phyloP scores from a whole-genome alignment of 2,113 vertebrate species.

The Epinephelus lanceolatus region DNA sequence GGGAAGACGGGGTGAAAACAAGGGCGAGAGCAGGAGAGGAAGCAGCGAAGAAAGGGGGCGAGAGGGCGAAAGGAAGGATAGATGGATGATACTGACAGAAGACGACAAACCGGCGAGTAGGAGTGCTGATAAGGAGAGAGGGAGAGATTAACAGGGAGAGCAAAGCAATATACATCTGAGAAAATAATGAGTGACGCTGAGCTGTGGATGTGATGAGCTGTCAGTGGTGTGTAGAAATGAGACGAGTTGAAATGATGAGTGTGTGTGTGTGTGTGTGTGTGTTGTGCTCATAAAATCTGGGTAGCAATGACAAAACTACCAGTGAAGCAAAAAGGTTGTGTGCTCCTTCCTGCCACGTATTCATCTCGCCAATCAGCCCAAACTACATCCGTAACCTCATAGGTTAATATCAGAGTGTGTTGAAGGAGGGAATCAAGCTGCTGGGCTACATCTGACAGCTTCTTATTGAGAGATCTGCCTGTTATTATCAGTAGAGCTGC shows the following conservation, averaged over 20 bases:
- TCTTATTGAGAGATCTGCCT: conserved; percentile 9
- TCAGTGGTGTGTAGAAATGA: conserved; percentile 50
- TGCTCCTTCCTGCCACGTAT: conserved; percentile 40
- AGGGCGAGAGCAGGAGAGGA: neutral
- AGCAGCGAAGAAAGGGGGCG: neutral
- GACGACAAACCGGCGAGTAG: conserved; percentile 7
- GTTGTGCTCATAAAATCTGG: neutral
- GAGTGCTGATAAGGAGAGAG: conserved; percentile 32
- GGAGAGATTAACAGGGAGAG: conserved; percentile 12
- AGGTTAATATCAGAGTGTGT: conserved; percentile 7
- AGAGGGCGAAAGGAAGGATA: conserved; percentile 1
- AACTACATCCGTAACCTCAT: conserved; percentile 6
- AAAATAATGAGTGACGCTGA: conserved; percentile 60
- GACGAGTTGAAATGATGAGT: conserved; percentile 34
- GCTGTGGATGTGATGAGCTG: conserved; percentile 58
- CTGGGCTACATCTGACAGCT: conserved; percentile 26
- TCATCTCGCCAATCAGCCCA: conserved; percentile 29
- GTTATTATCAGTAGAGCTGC: conserved; percentile 19
- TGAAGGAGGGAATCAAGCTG: conserved; percentile 16
- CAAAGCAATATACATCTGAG: conserved; percentile 44
- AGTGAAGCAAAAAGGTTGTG: neutral
- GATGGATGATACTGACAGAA: conserved; percentile 37
- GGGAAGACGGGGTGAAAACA: neutral
- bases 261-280: neutral
- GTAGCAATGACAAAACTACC: conserved; percentile 14